A percentile compares a stretch with the other conserved stretches of the same genome.
Conservation (phyloP, 2,113 vertebrate genomes). For the Chloropsis cyanopogon region DNA sequence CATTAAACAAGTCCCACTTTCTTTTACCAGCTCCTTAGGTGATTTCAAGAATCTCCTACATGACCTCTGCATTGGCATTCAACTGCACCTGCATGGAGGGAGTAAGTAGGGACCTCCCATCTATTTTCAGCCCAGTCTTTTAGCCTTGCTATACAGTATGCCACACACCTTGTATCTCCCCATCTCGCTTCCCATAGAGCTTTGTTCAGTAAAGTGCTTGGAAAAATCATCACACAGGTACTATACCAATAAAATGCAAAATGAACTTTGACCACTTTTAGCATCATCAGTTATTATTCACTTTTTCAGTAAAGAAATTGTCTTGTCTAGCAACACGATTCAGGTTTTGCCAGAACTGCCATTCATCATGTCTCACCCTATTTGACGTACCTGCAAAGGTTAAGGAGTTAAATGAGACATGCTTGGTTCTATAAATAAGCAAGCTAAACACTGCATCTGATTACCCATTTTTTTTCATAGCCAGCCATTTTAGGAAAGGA, state of each 20-base stretch:
- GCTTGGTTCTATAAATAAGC: not conserved
- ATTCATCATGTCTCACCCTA: not conserved
- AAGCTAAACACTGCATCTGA: not conserved
- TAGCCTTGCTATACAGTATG: not conserved
- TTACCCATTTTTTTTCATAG: not conserved
- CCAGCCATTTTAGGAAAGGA: not conserved
- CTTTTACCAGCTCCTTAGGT: not conserved
- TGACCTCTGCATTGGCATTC: not conserved
- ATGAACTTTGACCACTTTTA: not conserved
- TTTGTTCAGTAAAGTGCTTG: not conserved
- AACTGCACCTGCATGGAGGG: rapidly evolving
- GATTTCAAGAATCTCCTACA: not conserved
- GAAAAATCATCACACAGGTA: not conserved
- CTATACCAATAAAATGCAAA: not conserved
- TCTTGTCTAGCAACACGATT: not conserved
- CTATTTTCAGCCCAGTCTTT: not conserved
- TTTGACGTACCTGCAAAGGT: not conserved
- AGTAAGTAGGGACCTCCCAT: not conserved
- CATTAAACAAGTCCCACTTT: not conserved
- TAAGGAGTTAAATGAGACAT: not conserved
- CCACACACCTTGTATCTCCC: not conserved
- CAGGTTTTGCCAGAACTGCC: not conserved
- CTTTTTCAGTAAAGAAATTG: not conserved
- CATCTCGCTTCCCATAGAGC: not conserved
- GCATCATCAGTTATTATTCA: not conserved